Conservation (phyloP, 2,797 vertebrate genomes). For the Cossypha caffra region DNA sequence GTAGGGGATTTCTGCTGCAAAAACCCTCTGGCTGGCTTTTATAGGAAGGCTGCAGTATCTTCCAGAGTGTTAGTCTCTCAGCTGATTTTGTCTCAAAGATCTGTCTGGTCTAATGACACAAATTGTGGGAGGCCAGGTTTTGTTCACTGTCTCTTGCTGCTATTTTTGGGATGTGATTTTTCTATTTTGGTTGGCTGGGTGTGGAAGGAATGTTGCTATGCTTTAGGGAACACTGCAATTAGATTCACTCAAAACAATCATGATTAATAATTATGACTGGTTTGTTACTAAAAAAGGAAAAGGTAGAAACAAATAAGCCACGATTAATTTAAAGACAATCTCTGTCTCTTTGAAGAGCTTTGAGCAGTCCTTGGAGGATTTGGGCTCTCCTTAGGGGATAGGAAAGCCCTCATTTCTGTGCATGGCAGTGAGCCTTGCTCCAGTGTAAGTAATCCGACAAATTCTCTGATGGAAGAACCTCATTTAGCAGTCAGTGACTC, state of each 20-base stretch:
- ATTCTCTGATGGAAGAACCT: neutral
- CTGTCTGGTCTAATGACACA: neutral
- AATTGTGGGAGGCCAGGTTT: neutral
- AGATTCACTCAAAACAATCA: constrained; percentile 10
- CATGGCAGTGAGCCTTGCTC: neutral
- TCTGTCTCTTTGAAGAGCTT: constrained; percentile 3
- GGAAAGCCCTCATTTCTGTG: neutral
- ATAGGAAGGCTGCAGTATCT: neutral
- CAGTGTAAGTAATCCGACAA: neutral
- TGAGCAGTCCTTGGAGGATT: neutral
- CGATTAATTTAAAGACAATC: neutral
- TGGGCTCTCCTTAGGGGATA: neutral
- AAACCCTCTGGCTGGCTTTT: neutral
- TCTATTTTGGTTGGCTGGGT: constrained; percentile 8
- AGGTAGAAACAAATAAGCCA: constrained; percentile 10
- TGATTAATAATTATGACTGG: constrained; percentile 32
- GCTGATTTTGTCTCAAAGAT: neutral
- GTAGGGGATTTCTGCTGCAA: neutral
- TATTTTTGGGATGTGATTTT: constrained; percentile 20
- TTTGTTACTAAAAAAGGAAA: constrained; percentile 24
- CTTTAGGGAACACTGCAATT: constrained; percentile 22
- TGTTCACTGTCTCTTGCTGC: neutral
- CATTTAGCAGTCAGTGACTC: neutral
- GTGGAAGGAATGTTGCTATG: constrained; percentile 6
- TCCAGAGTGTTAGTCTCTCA: neutral